phyloP scores from a whole-genome alignment of 1,140 invertebrate genomes.

The Drosophila ogumai region DNA sequence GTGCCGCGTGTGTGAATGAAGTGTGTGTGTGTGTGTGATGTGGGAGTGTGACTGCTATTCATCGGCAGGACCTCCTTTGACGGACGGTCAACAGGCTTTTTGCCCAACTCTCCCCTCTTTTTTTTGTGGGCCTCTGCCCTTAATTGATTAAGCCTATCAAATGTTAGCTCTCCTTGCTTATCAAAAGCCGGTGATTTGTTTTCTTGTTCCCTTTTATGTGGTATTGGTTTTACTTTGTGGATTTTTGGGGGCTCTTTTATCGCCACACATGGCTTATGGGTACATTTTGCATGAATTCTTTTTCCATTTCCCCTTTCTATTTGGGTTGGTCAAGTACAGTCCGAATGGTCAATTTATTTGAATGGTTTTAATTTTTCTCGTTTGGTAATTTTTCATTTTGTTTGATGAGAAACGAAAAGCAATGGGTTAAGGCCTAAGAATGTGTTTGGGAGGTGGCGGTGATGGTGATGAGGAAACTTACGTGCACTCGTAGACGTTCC shows the following conservation, averaged over 20 bases:
- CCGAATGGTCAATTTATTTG: conserved; percentile 54
- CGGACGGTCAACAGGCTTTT: conserved; percentile 29
- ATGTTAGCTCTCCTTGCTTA: conserved; percentile 45
- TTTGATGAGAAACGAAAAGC: conserved; percentile 67
- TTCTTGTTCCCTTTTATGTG: conserved; percentile 30
- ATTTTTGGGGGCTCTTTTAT: conserved; percentile 13
- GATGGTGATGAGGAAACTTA: conserved; percentile 87
- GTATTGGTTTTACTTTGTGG: conserved; percentile 27
- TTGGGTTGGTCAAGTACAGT: conserved; percentile 36
- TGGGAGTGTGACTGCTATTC: conserved; percentile 16
- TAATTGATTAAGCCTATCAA: conserved; percentile 81
- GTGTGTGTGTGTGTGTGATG: conserved; percentile 9
- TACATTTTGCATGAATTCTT: conserved; percentile 8
- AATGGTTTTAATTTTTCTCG: conserved; percentile 24
- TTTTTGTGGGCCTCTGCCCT: conserved; percentile 35
- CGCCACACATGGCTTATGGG: conserved; percentile 12
- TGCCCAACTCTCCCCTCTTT: conserved; percentile 1
- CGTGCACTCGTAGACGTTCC: conserved; percentile 99
- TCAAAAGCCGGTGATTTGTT: conserved; percentile 35
- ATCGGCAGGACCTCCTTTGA: conserved; percentile 45
- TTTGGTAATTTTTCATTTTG: conserved; percentile 41
- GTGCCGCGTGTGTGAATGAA: conserved; percentile 24
- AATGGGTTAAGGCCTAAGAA: conserved; percentile 41
- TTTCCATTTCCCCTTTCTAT: not conserved
- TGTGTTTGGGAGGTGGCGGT: not conserved